These are phyloP conservation scores for Protobothrops mucrosquamatus DNA, from an alignment of 2,113 vertebrate genomes.

Conservation along the genomic window DNA sequence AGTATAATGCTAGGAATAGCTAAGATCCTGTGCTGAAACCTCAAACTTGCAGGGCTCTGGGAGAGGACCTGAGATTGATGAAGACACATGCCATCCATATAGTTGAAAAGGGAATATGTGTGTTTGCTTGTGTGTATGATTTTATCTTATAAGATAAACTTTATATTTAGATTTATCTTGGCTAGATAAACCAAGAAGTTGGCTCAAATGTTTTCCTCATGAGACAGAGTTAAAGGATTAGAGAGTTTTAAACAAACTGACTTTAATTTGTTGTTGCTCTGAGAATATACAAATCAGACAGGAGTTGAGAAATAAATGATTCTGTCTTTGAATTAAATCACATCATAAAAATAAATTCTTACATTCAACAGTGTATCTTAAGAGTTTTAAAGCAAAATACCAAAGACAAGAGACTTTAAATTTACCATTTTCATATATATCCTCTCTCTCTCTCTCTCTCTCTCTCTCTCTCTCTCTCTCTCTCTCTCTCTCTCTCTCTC, in stretches of 20 bases:
- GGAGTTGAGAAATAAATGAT: conserved; percentile 23
- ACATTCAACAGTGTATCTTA: background rate
- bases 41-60: too few species aligned
- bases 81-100: too few species aligned
- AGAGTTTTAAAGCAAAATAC: background rate
- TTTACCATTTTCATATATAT: background rate
- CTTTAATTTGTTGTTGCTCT: conserved; percentile 5
- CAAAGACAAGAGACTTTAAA: background rate
- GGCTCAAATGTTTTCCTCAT: background rate
- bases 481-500: too few species aligned
- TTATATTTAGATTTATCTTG: too few species aligned
- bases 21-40: too few species aligned
- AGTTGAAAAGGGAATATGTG: too few species aligned
- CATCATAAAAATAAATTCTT: background rate
- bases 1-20: too few species aligned
- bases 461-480: too few species aligned
- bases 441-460: background rate
- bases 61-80: too few species aligned
- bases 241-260: conserved; percentile 10
- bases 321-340: background rate
- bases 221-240: background rate
- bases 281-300: background rate
- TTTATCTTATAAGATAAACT: too few species aligned
- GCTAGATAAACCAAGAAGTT: background rate
- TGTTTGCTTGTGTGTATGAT: too few species aligned